Conservation (phyloP, 1,140 invertebrate species). For the Reticulitermes speratus region DNA sequence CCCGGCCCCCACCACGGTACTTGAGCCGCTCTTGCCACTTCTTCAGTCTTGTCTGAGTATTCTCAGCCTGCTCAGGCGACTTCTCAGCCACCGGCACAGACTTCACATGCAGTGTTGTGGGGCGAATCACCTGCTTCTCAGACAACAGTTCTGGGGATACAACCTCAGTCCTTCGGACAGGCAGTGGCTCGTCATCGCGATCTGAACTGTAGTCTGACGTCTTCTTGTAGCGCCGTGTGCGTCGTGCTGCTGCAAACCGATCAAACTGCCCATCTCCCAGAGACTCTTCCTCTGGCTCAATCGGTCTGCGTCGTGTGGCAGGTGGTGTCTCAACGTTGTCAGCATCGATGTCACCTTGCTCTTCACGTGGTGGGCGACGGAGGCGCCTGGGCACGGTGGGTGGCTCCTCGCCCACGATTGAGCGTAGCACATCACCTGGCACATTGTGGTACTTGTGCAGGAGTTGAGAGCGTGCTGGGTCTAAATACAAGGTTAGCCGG, state of each 20-base stretch:
- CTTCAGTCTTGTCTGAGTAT: slow-evolving; percentile 61
- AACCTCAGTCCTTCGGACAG: slow-evolving; percentile 42
- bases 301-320: slow-evolving; percentile 54
- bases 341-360: slow-evolving; percentile 82
- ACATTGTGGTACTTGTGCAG: slow-evolving; percentile 40
- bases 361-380: slow-evolving; percentile 49
- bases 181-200: slow-evolving; percentile 25
- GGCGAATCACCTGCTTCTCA: slow-evolving; percentile 53
- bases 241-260: slow-evolving; percentile 73
- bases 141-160: slow-evolving; percentile 51
- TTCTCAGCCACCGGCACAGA: slow-evolving; percentile 46
- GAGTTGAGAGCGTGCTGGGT: slow-evolving; percentile 35
- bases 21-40: slow-evolving; percentile 63
- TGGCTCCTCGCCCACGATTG: slow-evolving; percentile 41
- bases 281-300: slow-evolving; percentile 28
- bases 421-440: slow-evolving; percentile 39
- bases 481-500: slow-evolving; percentile 62
- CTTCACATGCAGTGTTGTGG: slow-evolving; percentile 46
- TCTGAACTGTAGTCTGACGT: slow-evolving; percentile 37
- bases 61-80: slow-evolving; percentile 45
- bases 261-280: slow-evolving; percentile 71
- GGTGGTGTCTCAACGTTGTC: slow-evolving; percentile 90
- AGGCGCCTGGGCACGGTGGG: slow-evolving; percentile 44
- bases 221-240: slow-evolving; percentile 79
- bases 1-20: slow-evolving; percentile 45